Conservation (phyloP, 1,140 invertebrate genomes). For the Drosophila aff. region DNA sequence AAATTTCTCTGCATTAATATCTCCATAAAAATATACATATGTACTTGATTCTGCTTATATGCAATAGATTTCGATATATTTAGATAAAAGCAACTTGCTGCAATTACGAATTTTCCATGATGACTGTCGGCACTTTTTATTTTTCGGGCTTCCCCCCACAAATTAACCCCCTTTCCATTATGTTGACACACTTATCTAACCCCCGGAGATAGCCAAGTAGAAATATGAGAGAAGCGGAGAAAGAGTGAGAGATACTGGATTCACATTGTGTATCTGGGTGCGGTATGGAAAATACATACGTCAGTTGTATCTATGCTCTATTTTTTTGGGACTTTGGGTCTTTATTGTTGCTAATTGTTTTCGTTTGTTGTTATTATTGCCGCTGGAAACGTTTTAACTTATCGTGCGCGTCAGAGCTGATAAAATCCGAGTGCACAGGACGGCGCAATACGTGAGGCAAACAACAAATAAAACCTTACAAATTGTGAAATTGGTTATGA, state of each 20-base stretch:
- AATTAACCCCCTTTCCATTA: slow-evolving; percentile 36
- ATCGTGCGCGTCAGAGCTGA: slow-evolving; percentile 58
- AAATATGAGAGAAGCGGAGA: slow-evolving; percentile 6
- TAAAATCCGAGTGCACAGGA: slow-evolving; percentile 60
- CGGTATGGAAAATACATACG: slow-evolving; percentile 47
- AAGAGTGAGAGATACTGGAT: slow-evolving; percentile 34
- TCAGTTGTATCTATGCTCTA: slow-evolving; percentile 58
- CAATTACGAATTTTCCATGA: slow-evolving; percentile 71
- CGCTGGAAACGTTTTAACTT: slow-evolving; percentile 57
- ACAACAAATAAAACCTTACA: slow-evolving; percentile 29
- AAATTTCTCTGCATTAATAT: not conserved
- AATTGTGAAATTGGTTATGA: slow-evolving; percentile 25
- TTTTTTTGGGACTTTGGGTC: slow-evolving; percentile 28
- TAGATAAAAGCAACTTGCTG: slow-evolving; percentile 9
- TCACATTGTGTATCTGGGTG: slow-evolving; percentile 41
- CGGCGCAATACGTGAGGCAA: slow-evolving; percentile 16
- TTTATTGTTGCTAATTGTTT: slow-evolving; percentile 75
- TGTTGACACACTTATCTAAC: slow-evolving; percentile 39
- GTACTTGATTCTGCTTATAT: not conserved
- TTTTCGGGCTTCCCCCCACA: slow-evolving; percentile 32
- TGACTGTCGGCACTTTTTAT: slow-evolving; percentile 28
- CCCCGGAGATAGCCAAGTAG: slow-evolving; percentile 27
- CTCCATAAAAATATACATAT: not conserved
- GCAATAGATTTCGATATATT: not conserved
- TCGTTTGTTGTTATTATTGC: slow-evolving; percentile 61